Conservation (phyloP, 2,113 vertebrate species). For the Apodemus sylvaticus region DNA sequence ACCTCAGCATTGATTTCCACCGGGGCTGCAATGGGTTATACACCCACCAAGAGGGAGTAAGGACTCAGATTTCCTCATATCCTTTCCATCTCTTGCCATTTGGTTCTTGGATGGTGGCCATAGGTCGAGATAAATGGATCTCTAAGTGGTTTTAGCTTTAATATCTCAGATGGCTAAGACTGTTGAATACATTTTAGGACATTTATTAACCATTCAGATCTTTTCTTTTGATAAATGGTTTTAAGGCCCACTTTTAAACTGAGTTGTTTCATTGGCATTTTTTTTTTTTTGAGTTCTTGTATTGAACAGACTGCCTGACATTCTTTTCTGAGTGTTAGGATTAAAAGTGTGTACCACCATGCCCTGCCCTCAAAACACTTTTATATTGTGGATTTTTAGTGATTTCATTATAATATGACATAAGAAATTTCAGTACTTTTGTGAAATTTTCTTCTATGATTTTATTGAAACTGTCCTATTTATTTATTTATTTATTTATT, state of each 20-base stretch:
- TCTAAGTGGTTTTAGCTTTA: neutral
- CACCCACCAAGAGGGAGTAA: neutral
- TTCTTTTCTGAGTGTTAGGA: neutral
- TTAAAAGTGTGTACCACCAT: neutral
- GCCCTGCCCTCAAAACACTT: neutral
- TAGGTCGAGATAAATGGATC: neutral
- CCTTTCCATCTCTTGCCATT: no score
- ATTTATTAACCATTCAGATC: neutral
- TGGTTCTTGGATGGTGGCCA: neutral
- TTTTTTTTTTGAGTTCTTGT: neutral
- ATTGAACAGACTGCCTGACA: neutral
- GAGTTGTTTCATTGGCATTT: neutral
- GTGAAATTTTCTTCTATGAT: neutral
- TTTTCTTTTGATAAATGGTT: neutral
- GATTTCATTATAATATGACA: neutral
- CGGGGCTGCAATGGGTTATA: neutral
- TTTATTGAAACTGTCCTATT: neutral
- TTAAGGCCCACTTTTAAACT: neutral
- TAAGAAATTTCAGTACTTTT: neutral
- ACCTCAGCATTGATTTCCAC: neutral
- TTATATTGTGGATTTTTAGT: neutral
- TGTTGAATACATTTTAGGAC: neutral
- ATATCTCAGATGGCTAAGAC: neutral
- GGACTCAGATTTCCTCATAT: no score
- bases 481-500: no score